These are phyloP conservation scores for Tinamus guttatus DNA, from an alignment of 2,113 vertebrate genomes.

Conservation along the genomic window DNA sequence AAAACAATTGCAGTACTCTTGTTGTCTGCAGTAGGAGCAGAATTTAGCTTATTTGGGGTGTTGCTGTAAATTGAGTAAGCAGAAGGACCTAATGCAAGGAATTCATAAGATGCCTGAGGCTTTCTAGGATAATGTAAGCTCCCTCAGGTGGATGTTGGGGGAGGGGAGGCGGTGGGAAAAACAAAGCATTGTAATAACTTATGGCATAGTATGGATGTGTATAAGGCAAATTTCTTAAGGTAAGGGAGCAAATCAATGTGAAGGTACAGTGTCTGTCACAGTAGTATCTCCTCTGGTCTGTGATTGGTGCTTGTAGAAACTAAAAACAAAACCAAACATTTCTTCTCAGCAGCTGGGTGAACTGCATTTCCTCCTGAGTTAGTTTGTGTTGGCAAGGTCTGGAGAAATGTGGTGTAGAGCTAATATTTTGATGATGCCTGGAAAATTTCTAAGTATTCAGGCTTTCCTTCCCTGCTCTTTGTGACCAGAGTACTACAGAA, in stretches of 20 bases:
- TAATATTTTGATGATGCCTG: neutral
- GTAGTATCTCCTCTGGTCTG: neutral
- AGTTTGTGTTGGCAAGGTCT: neutral
- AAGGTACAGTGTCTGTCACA: neutral
- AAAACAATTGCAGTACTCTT: neutral
- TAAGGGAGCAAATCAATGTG: neutral
- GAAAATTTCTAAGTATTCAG: neutral
- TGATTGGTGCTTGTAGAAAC: neutral
- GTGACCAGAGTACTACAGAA: neutral
- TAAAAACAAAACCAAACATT: neutral
- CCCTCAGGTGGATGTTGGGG: neutral
- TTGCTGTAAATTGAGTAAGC: neutral
- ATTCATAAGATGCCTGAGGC: neutral
- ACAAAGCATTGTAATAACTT: neutral
- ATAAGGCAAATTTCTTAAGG: neutral
- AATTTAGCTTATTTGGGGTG: neutral
- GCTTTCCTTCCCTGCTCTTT: neutral
- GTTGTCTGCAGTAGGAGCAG: neutral
- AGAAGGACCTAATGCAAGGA: neutral
- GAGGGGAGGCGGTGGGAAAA: neutral
- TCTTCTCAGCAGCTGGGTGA: neutral
- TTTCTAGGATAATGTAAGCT: neutral
- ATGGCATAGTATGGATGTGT: neutral
- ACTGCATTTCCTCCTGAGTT: neutral
- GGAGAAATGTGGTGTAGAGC: neutral